Conservation (phyloP, 64 coral and sea anemone genomes). For the Exaiptasia diaphana region DNA sequence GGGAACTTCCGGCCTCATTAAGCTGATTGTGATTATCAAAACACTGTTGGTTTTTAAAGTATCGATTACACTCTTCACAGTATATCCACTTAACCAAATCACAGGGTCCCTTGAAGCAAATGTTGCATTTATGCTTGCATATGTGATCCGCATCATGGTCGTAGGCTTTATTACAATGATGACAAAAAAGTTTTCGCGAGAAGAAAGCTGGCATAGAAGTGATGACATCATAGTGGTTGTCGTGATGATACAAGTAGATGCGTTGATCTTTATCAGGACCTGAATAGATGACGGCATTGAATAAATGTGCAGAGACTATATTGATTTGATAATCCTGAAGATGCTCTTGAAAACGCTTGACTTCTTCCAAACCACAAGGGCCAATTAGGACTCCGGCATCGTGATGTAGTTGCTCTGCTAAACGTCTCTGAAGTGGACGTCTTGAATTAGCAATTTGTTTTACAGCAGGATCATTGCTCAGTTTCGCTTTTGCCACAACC, state of each 20-base stretch:
- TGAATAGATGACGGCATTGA: constrained; percentile 22
- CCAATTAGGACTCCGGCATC: constrained; percentile 2
- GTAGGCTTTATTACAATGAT: constrained; percentile 20
- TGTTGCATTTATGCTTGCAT: not conserved
- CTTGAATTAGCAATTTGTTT: not conserved
- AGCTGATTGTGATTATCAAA: not conserved
- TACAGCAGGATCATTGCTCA: not conserved
- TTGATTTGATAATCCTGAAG: constrained; percentile 29
- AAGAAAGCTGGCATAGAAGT: constrained; percentile 31
- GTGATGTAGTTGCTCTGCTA: constrained; percentile 21
- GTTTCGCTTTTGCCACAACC: not conserved
- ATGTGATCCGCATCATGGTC: not conserved
- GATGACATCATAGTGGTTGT: constrained; percentile 24
- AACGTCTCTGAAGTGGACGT: not conserved
- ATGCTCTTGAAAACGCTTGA: constrained; percentile 33
- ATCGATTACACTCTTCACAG: not conserved
- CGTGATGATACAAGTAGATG: not conserved
- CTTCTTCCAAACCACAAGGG: constrained; percentile 37
- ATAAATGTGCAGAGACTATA: constrained; percentile 25
- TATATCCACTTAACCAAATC: not conserved
- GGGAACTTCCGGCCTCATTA: not conserved
- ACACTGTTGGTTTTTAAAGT: not conserved
- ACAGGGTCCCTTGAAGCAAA: not conserved
- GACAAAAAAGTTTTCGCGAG: constrained; percentile 3
- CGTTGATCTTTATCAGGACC: constrained; percentile 27